Evolutionary conservation across 1,140 invertebrate genomes (phyloP).

Genomic region (Monomorium pharaonis): DNA sequence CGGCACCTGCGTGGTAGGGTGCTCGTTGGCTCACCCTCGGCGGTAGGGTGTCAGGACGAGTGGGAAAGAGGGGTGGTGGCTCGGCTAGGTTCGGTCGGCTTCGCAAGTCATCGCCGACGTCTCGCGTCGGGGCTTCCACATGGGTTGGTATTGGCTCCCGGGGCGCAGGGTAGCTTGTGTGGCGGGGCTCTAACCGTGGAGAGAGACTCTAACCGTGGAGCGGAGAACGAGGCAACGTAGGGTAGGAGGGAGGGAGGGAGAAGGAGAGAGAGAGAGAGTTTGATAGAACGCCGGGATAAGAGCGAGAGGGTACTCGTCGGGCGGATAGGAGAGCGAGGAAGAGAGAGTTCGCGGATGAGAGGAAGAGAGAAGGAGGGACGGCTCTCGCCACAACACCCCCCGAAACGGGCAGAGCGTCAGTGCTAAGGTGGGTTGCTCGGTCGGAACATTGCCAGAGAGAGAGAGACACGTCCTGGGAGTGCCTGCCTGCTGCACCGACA

Average conservation of each 20-base stretch:
- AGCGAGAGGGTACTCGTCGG: constrained; percentile 61
- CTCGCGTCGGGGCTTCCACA: constrained; percentile 83
- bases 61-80: constrained; percentile 55
- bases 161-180: constrained; percentile 82
- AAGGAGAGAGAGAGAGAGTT: constrained; percentile 39
- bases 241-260: constrained; percentile 22
- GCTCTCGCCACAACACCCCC: constrained; percentile 77
- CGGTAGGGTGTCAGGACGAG: constrained; percentile 68
- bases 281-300: constrained; percentile 46
- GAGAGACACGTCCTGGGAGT: constrained; percentile 79
- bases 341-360: constrained; percentile 67
- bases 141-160: constrained; percentile 85
- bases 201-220: constrained; percentile 67
- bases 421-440: constrained; percentile 83
- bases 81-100: constrained; percentile 79
- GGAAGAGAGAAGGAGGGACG: constrained; percentile 69
- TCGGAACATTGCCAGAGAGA: constrained; percentile 81
- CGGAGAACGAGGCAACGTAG: constrained; percentile 54
- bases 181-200: constrained; percentile 79
- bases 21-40: constrained; percentile 18
- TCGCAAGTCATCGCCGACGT: constrained; percentile 81
- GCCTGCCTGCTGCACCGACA: constrained; percentile 79
- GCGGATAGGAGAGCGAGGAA: constrained; percentile 1
- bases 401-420: constrained; percentile 82
- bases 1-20: constrained; percentile 64